Evolutionary conservation across 2,888 invertebrate genomes (phyloP).

Genomic region (Sinodicranocentrus sp.): DNA sequence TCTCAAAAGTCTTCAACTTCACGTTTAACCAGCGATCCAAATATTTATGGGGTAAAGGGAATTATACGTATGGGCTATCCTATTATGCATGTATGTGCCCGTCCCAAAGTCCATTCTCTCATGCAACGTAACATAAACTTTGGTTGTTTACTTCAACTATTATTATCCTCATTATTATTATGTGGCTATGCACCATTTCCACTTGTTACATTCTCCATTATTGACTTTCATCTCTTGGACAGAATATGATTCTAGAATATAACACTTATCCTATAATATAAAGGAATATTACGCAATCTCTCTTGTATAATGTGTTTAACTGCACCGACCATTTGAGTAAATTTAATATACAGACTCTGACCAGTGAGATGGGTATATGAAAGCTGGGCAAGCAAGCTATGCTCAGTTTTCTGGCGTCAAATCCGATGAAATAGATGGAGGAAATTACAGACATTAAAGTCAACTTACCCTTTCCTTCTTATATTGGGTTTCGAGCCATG

Average conservation of each 20-base stretch:
- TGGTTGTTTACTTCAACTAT: slow-evolving; percentile 44
- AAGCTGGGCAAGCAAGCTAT: too few relatives aligned
- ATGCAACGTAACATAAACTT: slow-evolving; percentile 1
- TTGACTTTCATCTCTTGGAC: slow-evolving; percentile 22
- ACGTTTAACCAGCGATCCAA: slow-evolving; percentile 56
- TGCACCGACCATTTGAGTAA: too few relatives aligned
- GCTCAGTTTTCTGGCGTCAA: slow-evolving; percentile 59
- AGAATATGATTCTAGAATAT: too few relatives aligned
- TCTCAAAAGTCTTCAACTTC: slow-evolving; percentile 45
- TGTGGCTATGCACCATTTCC: slow-evolving; percentile 34
- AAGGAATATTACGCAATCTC: neutral
- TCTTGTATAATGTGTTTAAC: neutral
- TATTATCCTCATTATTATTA: slow-evolving; percentile 52
- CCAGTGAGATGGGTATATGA: too few relatives aligned
- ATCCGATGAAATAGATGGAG: slow-evolving; percentile 50
- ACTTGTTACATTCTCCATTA: slow-evolving; percentile 34
- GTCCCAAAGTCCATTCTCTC: too few relatives aligned
- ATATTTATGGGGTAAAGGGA: slow-evolving; percentile 54
- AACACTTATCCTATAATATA: too few relatives aligned
- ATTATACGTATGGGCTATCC: too few relatives aligned
- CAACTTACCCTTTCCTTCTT: slow-evolving; percentile 28
- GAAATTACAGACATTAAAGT: slow-evolving; percentile 62
- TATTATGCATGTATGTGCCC: too few relatives aligned
- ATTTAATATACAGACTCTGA: too few relatives aligned
- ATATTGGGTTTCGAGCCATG: slow-evolving; percentile 1